phyloP scores from a whole-genome alignment of 2,113 vertebrate species.

The Ictidomys tridecemlineatus region DNA sequence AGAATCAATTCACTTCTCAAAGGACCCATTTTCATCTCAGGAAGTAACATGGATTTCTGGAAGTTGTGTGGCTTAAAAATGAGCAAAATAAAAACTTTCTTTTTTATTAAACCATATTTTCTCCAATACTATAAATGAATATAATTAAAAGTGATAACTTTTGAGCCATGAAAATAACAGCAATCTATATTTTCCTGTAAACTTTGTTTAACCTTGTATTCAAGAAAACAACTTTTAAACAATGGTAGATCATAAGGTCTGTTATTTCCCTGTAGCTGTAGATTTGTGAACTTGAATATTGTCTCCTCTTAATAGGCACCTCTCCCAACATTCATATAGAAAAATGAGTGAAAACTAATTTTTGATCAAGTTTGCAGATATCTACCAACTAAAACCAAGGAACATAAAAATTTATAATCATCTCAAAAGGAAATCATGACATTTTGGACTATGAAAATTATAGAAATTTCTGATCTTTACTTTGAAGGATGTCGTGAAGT shows the following conservation, averaged over 20 bases:
- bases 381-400: not conserved
- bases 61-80: conserved; percentile 43
- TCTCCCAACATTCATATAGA: not conserved
- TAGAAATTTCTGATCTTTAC: not conserved
- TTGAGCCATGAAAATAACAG: conserved; percentile 29
- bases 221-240: conserved; percentile 20
- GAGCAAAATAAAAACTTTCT: conserved; percentile 23
- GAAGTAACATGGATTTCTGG: not conserved
- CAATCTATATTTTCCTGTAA: conserved; percentile 52
- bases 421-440: not conserved
- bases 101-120: conserved; percentile 72
- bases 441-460: not conserved
- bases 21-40: conserved; percentile 50
- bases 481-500: not conserved
- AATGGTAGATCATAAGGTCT: not conserved
- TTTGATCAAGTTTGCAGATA: not conserved
- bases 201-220: conserved; percentile 65
- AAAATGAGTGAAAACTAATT: not conserved
- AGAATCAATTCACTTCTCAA: conserved; percentile 54
- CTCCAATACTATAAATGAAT: conserved; percentile 44
- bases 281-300: not conserved
- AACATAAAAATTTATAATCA: not conserved
- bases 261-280: not conserved
- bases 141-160: conserved; percentile 77
- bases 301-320: not conserved